phyloP scores from a whole-genome alignment of 2,797 vertebrate species.

The Tenualosa thibaudeaui region DNA sequence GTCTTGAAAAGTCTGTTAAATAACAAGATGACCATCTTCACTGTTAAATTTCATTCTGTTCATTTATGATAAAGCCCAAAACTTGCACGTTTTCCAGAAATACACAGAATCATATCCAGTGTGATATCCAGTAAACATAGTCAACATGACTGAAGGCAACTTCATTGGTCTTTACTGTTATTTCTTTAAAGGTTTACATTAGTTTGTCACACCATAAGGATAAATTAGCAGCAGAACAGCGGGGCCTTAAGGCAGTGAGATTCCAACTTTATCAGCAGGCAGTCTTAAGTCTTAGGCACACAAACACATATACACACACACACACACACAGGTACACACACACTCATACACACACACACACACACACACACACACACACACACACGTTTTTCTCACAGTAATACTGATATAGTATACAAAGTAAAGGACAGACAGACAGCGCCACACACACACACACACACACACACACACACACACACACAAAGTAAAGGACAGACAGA shows the following conservation, averaged over 20 bases:
- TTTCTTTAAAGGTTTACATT: constrained; percentile 22
- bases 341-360: background rate
- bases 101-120: background rate
- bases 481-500: background rate
- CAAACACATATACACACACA: background rate
- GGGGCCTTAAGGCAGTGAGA: background rate
- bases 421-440: background rate
- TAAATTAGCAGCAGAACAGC: background rate
- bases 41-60: background rate
- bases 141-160: constrained; percentile 2
- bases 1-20: background rate
- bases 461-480: background rate
- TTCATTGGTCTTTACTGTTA: constrained; percentile 20
- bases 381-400: background rate
- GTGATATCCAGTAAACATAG: background rate
- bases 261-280: background rate
- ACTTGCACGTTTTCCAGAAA: background rate
- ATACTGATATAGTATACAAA: background rate
- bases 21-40: background rate
- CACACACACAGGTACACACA: background rate
- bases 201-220: background rate
- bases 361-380: background rate
- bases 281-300: constrained; percentile 2
- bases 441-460: background rate
- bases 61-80: background rate